Percentiles rank a stretch among this genome's conserved stretches.
These are phyloP conservation scores for Ptyas mucosa DNA, from an alignment of 2,113 vertebrate genomes.

Conservation along the genomic window DNA sequence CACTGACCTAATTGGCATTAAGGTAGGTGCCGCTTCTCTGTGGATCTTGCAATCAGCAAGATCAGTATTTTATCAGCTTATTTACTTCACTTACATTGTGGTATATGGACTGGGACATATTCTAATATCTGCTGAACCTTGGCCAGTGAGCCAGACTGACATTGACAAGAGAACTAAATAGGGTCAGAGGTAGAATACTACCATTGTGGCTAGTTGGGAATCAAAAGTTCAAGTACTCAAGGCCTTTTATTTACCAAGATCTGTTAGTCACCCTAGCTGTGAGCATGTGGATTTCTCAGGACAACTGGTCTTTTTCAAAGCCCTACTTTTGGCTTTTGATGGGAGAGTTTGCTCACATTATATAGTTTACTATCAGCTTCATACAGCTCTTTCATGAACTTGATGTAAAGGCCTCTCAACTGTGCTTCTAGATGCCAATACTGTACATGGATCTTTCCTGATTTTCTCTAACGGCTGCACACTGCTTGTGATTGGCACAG, in stretches of 20 bases:
- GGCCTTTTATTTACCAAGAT: background rate
- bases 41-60: background rate
- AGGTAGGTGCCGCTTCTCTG: background rate
- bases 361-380: background rate
- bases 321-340: background rate
- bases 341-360: background rate
- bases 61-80: background rate
- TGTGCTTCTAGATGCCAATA: background rate
- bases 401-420: background rate
- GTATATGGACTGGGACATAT: background rate
- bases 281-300: background rate
- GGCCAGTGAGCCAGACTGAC: background rate
- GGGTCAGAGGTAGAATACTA: background rate
- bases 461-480: background rate
- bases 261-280: background rate
- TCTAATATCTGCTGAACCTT: background rate
- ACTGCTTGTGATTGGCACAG: background rate
- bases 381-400: background rate
- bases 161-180: background rate
- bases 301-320: background rate
- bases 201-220: background rate
- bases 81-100: background rate
- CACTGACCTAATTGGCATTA: background rate
- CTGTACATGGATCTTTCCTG: background rate
- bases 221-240: background rate